phyloP scores from a whole-genome alignment of 2,113 vertebrate genomes.

The Calyptommatus sinebrachiatus region DNA sequence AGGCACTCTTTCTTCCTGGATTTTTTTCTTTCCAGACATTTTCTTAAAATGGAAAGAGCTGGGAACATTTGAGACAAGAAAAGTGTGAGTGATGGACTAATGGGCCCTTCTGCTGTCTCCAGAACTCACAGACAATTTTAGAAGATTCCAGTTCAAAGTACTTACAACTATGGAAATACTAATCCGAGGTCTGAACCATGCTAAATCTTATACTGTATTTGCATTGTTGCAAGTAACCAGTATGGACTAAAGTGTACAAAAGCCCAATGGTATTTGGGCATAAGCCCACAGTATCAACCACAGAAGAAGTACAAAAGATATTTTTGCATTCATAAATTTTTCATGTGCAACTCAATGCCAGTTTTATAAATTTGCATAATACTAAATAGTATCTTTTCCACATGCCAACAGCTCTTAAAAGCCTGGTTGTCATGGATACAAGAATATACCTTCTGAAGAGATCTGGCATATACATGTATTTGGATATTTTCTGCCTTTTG shows the following conservation, averaged over 20 bases:
- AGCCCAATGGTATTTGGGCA: background rate
- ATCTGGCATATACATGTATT: slow-evolving; percentile 55
- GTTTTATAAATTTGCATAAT: slow-evolving; percentile 45
- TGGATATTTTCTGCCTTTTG: slow-evolving; percentile 49
- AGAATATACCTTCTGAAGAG: slow-evolving; percentile 53
- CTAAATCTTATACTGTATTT: background rate
- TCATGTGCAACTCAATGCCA: slow-evolving; percentile 23
- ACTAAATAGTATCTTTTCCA: slow-evolving; percentile 56
- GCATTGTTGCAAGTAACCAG: background rate
- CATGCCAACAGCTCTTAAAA: slow-evolving; percentile 32
- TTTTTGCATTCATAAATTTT: slow-evolving; percentile 35
- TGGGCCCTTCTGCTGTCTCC: too few species aligned
- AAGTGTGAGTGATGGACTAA: too few species aligned
- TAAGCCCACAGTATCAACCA: background rate
- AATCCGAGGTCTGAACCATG: background rate
- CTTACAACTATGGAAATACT: too few species aligned
- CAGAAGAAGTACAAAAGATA: background rate
- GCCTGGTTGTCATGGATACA: slow-evolving; percentile 75
- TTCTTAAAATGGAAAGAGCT: too few species aligned
- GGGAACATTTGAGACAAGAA: too few species aligned
- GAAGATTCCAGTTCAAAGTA: too few species aligned
- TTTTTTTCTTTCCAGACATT: too few species aligned
- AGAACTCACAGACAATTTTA: too few species aligned
- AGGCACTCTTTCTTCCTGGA: too few species aligned
- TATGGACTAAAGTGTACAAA: background rate